Evolutionary conservation across 2,797 vertebrate genomes (phyloP).

Genomic region (Darevskia mixta): DNA sequence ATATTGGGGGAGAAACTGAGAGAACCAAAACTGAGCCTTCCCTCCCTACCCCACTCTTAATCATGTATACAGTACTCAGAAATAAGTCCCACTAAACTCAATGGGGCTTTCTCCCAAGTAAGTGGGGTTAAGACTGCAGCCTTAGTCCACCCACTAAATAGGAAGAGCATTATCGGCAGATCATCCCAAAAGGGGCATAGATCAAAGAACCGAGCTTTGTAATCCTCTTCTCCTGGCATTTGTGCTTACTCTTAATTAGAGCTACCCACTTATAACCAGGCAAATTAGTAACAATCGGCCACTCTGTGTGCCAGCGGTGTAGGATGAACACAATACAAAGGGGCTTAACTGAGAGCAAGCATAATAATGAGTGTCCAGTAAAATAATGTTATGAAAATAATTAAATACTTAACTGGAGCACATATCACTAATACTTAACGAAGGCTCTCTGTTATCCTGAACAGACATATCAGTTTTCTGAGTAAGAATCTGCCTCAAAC

Average conservation of each 20-base stretch:
- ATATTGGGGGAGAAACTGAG: not conserved
- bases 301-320: not conserved
- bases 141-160: not conserved
- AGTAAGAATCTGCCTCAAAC: not conserved
- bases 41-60: no score
- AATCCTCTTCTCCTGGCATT: not conserved
- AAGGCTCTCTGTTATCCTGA: not conserved
- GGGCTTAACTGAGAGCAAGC: not conserved
- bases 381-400: not conserved
- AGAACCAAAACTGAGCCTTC: not conserved
- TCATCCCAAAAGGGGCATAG: not conserved
- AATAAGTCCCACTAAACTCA: not conserved
- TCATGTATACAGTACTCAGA: not conserved
- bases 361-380: not conserved
- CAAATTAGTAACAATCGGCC: not conserved
- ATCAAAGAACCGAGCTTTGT: not conserved
- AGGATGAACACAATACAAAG: not conserved
- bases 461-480: not conserved
- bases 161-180: not conserved
- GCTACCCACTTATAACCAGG: not conserved
- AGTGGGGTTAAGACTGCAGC: no score
- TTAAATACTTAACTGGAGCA: not conserved
- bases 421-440: not conserved
- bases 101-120: no score
- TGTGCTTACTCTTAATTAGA: not conserved